A percentile compares a stretch with the other conserved stretches of the same genome.
Conservation (phyloP, 1,140 invertebrate genomes). For the Idris sp. region DNA sequence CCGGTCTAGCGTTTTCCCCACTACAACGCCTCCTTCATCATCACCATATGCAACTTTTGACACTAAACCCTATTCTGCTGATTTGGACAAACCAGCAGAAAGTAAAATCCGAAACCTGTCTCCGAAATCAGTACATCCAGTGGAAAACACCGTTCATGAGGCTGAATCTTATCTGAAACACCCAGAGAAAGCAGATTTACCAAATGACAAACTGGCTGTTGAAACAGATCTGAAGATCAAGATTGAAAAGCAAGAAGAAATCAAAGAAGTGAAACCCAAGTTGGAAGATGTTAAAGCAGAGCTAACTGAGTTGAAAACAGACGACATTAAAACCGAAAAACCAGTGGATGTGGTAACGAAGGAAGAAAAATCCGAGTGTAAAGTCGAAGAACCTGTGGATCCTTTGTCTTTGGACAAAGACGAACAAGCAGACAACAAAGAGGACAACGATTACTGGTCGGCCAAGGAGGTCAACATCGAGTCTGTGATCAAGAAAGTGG, state of each 20-base stretch:
- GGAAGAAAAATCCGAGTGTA: not conserved
- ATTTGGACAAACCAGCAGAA: too few relatives aligned
- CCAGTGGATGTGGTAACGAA: not conserved
- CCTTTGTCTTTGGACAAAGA: too few relatives aligned
- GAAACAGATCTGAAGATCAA: slow-evolving; percentile 20
- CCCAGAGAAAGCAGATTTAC: slow-evolving; percentile 22
- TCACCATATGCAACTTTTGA: slow-evolving; percentile 18
- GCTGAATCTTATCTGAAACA: slow-evolving; percentile 5
- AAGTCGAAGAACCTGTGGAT: slow-evolving; percentile 22
- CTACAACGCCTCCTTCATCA: slow-evolving; percentile 20
- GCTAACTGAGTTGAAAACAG: slow-evolving; percentile 1
- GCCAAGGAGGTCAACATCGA: slow-evolving; percentile 88
- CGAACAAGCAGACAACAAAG: slow-evolving; percentile 80
- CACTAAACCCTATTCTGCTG: slow-evolving; percentile 31
- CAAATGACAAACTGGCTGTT: not conserved
- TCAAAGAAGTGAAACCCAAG: slow-evolving; percentile 8
- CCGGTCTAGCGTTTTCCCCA: slow-evolving; percentile 7
- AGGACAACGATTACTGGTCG: slow-evolving; percentile 87
- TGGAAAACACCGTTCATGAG: slow-evolving; percentile 12
- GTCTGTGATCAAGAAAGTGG: slow-evolving; percentile 87
- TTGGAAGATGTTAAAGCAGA: slow-evolving; percentile 14
- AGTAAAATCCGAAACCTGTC: slow-evolving; percentile 8
- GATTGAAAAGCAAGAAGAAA: slow-evolving; percentile 32
- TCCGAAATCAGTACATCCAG: slow-evolving; percentile 7
- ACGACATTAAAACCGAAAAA: slow-evolving; percentile 9